Percentiles rank a stretch among this genome's conserved stretches.
Evolutionary conservation across 2,888 invertebrate species (phyloP).

Genomic region (Drosophila paranaensis): DNA sequence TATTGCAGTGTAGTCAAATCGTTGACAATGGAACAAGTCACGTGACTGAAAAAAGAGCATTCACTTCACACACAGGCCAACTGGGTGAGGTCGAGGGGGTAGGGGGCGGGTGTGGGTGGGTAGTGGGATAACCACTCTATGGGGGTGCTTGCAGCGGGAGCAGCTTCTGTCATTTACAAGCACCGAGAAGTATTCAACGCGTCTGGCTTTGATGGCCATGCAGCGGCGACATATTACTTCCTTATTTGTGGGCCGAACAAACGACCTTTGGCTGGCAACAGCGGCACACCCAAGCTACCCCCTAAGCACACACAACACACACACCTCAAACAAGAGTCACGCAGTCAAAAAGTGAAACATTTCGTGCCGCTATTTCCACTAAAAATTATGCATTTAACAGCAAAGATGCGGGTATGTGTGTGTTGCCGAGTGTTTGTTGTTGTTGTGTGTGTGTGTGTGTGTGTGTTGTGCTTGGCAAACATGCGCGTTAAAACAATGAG

Average conservation of each 20-base stretch:
- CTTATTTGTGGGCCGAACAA: constrained; percentile 76
- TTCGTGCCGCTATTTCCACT: constrained; percentile 60
- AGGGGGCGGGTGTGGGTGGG: no score
- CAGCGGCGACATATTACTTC: constrained; percentile 81
- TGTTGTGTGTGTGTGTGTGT: no score
- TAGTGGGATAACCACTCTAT: not conserved
- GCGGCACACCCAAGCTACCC: constrained; percentile 22
- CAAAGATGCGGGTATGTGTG: constrained; percentile 13
- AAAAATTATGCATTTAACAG: constrained; percentile 63
- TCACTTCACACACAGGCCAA: constrained; percentile 28
- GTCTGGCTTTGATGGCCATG: constrained; percentile 76
- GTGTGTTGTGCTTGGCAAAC: constrained; percentile 36
- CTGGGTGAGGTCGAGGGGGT: no score
- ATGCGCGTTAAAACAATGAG: constrained; percentile 77
- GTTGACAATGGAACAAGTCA: constrained; percentile 45
- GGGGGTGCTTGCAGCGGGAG: constrained; percentile 4
- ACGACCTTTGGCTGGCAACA: constrained; percentile 59
- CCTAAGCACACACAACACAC: constrained; percentile 2
- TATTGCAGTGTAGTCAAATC: constrained; percentile 19
- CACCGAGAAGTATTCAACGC: constrained; percentile 47
- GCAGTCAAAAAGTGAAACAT: constrained; percentile 66
- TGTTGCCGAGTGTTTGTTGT: constrained; percentile 1
- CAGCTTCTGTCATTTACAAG: constrained; percentile 37
- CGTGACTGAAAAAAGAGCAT: constrained; percentile 44
- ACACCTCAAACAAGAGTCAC: constrained; percentile 21